Evolutionary conservation across 2,888 invertebrate species (phyloP).

Genomic region (Schizaphis graminum): DNA sequence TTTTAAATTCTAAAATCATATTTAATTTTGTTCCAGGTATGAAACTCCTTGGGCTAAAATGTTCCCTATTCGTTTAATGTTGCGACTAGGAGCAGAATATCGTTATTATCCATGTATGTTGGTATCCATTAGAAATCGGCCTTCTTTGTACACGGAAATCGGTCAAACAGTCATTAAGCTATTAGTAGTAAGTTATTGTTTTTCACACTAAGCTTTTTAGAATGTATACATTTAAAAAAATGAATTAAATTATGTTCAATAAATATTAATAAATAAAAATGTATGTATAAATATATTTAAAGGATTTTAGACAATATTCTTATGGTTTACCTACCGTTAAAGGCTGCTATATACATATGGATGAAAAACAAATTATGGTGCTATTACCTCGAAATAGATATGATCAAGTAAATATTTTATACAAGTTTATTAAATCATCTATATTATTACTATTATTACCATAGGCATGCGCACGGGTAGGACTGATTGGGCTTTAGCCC

Average conservation of each 20-base stretch:
- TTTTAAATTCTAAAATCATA: neutral
- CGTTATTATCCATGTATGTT: slow-evolving; percentile 89
- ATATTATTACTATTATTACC: neutral
- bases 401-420: slow-evolving; percentile 73
- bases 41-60: slow-evolving; percentile 88
- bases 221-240: neutral
- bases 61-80: slow-evolving; percentile 80
- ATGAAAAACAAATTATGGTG: slow-evolving; percentile 83
- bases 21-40: slow-evolving; percentile 73
- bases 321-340: slow-evolving; percentile 84
- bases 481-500: too few species aligned
- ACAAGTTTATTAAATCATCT: neutral
- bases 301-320: slow-evolving; percentile 87
- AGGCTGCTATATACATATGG: slow-evolving; percentile 86
- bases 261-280: neutral
- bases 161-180: slow-evolving; percentile 91
- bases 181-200: slow-evolving; percentile 75
- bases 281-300: slow-evolving; percentile 66
- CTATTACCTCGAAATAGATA: slow-evolving; percentile 83
- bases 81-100: slow-evolving; percentile 87
- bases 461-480: too few species aligned
- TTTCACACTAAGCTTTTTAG: neutral
- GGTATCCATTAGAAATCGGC: slow-evolving; percentile 82
- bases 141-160: slow-evolving; percentile 86
- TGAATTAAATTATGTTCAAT: neutral